Conservation (phyloP, 2,888 invertebrate genomes). For the Chaitophorus viminalis region DNA sequence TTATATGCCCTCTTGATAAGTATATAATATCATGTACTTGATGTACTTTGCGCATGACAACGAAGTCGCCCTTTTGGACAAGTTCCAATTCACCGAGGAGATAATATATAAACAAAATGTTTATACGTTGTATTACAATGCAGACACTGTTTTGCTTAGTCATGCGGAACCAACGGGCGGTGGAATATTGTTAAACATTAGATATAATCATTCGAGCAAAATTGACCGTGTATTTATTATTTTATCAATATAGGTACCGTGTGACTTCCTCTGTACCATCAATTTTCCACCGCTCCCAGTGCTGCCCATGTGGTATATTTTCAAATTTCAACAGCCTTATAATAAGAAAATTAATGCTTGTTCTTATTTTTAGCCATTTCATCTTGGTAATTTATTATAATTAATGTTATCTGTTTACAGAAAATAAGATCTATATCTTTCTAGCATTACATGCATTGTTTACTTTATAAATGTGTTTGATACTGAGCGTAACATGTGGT, state of each 20-base stretch:
- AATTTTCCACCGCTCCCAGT: neutral
- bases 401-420: no score
- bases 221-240: neutral
- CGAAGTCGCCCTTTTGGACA: neutral
- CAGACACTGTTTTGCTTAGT: constrained; percentile 34
- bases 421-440: no score
- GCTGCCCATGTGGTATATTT: no score
- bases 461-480: no score
- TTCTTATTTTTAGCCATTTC: no score
- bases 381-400: no score
- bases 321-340: no score
- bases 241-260: no score
- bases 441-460: no score
- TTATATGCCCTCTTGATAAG: neutral
- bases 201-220: neutral
- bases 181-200: constrained; percentile 8
- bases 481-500: no score
- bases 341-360: no score
- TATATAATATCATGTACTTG: neutral
- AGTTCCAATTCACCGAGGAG: constrained; percentile 15
- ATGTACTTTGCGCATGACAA: neutral
- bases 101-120: constrained; percentile 30
- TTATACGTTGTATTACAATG: constrained; percentile 41
- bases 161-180: neutral
- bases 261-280: neutral